A percentile compares a stretch with the other conserved stretches of the same genome.
These are phyloP conservation scores for Neoascia interrupta DNA, from an alignment of 2,888 invertebrate genomes.

Conservation along the genomic window DNA sequence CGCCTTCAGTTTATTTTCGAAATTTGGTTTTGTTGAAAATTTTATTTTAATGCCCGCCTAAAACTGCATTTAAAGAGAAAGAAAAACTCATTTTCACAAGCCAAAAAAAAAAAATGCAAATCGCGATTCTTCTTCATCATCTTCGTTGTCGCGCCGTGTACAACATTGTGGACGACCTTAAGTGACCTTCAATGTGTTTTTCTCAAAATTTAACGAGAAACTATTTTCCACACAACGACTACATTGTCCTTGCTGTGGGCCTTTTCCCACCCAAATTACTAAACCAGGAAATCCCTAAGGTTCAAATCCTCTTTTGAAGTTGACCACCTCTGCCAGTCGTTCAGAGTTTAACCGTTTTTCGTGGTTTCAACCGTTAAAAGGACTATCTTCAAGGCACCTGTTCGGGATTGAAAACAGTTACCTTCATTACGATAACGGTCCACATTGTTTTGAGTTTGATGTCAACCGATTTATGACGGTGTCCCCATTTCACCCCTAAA, in stretches of 20 bases:
- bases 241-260: conserved; percentile 17
- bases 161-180: conserved; percentile 70
- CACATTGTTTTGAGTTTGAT: conserved; percentile 51
- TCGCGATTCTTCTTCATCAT: conserved; percentile 44
- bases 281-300: conserved; percentile 39
- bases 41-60: conserved; percentile 44
- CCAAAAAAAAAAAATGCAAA: conserved; percentile 36
- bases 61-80: conserved; percentile 46
- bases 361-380: no score
- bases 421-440: no score
- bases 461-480: no score
- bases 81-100: conserved; percentile 17
- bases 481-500: conserved; percentile 40
- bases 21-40: no score
- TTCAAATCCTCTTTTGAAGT: no score
- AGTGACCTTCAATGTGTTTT: conserved; percentile 71
- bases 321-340: no score
- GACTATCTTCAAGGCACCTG: no score
- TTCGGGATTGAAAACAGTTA: no score
- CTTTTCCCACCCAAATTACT: conserved; percentile 31
- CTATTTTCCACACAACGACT: background rate
- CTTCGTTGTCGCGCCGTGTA: conserved; percentile 33
- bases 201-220: conserved; percentile 26
- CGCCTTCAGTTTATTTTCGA: conserved; percentile 4
- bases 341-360: no score